Base-by-base conservation (phyloP, 35 echinoderm and acorn worm species). In the Hemicentrotus pulcherrimus region DNA sequence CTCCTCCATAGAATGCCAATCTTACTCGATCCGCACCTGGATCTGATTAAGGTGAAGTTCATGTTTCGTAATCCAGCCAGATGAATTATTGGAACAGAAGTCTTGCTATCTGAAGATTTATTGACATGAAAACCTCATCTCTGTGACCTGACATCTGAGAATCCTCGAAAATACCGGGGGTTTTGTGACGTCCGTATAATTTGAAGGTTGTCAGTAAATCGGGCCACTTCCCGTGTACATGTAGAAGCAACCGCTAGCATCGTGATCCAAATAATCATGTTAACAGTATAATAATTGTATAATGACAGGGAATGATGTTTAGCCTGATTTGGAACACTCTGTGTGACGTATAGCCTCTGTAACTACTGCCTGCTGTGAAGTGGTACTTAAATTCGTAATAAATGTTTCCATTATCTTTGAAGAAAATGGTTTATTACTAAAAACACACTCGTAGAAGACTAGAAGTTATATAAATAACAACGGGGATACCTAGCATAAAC, bases 31-130 rank as follows among this genome's bases (percentile, higher is more conserved):
- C 65, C 28, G 19, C 65, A 78, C 22, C 65, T 78, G 65, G 22
- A 5, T 8, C 22, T 78, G 65, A 78, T 78, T 28, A 78, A 78
- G 65, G 7, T 28, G 65, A 78, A 78, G 19, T 78, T 78, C 65
- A 78, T 78, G 65, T 78, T 78, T 78, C 24, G 4, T 78, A 78
- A 78, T 78, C 65, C 65, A 0, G 7, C 7, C 65, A 78, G 65
- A 78, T 78, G 65, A 78, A 28, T 78, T 78, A 78, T 78, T 78
- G 65, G 65, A 78, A 78, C 65, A 78, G 65, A 24, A 71, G 61
- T 71, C 61, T 71, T 24, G 22, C 0, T 71, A 28, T 4, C 61
- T 71, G 61, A 71, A 71, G 61, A 78, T 78, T 28, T 78, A 78
- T 78, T 78, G 65, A 78, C 65, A 78, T 78, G 65, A 28, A 28